Base-by-base conservation (phyloP, 1,140 invertebrate genomes). In the Caenorhabditis elegans region DNA sequence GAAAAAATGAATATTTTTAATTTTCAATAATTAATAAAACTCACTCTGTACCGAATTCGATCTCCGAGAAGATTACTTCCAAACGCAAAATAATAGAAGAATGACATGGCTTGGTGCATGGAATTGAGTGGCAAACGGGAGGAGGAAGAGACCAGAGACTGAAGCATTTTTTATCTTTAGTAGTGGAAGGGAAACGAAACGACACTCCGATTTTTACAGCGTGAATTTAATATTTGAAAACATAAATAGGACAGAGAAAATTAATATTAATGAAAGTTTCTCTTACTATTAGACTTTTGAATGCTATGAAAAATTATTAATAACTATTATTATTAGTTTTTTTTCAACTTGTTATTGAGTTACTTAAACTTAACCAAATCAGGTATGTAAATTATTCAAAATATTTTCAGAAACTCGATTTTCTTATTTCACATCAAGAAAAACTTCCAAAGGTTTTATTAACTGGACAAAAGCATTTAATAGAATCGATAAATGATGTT, bases 21-120 rank as follows among this genome's bases (percentile, higher is more conserved):
- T 2, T 34, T 39, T 1, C 11, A 22, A 22, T 43, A 8, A 43
- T 43, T 43, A 19, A 1, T 0, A 70, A 70, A 19, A 39, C 34
- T 11, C 13, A 78, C 49, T 19, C 39, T 51, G 24, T 48, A 77
- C 17, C 75, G 22, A 49, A 51, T 78, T 51, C 77, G 10, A 31
- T 39, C 47, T 19, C 47, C 77, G 24, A 51, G 77, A 22, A 48
- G 75, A n/a, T 48, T 77, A 31, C 75, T 48, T 48, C 47, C 47
- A 78, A 36, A 51, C 19, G 34, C 77, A 39, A 49, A 78, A 51
- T 70, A 70, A 70, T 70, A 70, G 34, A 70, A 70, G 13, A 70
- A 70, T 0, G 60, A 39, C 60, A 78, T 39, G 49, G 8, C 47
- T 36, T 51, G 10, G 2, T 51, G 26, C 22, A 39, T 53, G 17